phyloP scores from a whole-genome alignment of 2,113 vertebrate genomes.

The Jacana jacana region DNA sequence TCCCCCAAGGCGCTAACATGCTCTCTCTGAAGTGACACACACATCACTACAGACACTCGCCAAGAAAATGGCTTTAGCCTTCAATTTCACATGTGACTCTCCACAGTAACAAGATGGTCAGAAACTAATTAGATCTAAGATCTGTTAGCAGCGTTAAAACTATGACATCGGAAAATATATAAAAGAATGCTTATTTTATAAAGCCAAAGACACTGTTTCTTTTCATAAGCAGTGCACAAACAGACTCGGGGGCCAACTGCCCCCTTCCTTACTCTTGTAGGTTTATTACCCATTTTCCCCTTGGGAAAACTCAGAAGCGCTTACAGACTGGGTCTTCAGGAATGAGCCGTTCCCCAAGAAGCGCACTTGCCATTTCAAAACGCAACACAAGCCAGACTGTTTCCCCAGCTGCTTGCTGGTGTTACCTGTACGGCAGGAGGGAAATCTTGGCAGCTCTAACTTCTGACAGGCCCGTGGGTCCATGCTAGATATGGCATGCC shows the following conservation, averaged over 20 bases:
- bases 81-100: background rate
- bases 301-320: background rate
- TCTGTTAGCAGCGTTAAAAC: background rate
- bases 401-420: background rate
- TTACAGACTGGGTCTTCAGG: background rate
- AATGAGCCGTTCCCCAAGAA: background rate
- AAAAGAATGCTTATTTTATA: background rate
- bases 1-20: background rate
- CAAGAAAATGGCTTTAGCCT: background rate
- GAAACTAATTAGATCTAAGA: background rate
- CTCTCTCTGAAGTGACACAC: background rate
- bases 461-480: background rate
- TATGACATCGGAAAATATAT: background rate
- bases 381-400: background rate
- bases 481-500: accelerated
- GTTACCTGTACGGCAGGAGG: background rate
- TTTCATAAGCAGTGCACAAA: background rate
- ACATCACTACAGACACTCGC: background rate
- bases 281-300: background rate
- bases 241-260: background rate
- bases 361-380: background rate
- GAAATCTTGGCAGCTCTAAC: background rate
- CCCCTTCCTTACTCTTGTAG: background rate
- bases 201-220: background rate
- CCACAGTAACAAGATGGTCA: background rate